phyloP scores from a whole-genome alignment of 2,113 vertebrate species.

The Archocentrus centrarchus region DNA sequence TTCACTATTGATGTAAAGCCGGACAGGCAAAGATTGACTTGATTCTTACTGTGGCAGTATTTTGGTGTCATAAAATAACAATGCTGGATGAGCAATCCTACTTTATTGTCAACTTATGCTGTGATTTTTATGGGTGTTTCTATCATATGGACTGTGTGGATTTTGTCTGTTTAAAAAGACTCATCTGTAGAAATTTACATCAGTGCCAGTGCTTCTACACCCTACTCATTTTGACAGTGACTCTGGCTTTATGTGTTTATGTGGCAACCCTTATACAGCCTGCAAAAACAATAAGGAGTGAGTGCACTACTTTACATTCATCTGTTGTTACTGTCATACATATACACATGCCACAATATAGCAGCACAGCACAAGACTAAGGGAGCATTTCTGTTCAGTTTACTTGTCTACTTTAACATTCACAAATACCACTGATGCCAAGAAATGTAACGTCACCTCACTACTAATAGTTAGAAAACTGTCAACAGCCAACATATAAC shows the following conservation, averaged over 20 bases:
- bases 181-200: background rate
- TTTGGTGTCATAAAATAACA: slow-evolving; percentile 1
- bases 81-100: background rate
- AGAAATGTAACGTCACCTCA: background rate
- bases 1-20: slow-evolving; percentile 69
- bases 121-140: background rate
- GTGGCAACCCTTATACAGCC: background rate
- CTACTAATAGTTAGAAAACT: background rate
- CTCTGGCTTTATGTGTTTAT: background rate
- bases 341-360: too few relatives aligned
- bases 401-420: background rate
- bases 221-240: slow-evolving; percentile 11
- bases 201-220: background rate
- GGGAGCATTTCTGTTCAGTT: background rate
- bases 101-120: background rate
- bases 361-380: background rate
- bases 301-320: background rate
- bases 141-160: background rate
- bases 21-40: slow-evolving; percentile 53
- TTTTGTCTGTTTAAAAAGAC: background rate
- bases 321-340: background rate
- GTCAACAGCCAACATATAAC: background rate
- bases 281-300: background rate
- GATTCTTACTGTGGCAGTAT: slow-evolving; percentile 31
- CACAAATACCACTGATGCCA: background rate